Conservation (phyloP, 2,113 vertebrate genomes). For the Pachyramphus minor region DNA sequence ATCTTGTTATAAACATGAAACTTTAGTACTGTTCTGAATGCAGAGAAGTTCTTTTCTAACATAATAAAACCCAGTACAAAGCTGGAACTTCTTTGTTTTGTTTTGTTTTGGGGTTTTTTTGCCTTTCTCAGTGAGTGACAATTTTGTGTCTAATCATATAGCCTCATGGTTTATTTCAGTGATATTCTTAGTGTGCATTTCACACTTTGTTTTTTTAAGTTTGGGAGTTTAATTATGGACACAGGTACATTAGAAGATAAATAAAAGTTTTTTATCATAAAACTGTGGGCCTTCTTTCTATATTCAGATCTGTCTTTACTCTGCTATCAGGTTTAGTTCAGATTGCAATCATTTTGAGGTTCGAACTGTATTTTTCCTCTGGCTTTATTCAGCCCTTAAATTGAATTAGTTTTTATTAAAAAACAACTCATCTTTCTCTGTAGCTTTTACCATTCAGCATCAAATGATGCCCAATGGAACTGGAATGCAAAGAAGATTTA, state of each 20-base stretch:
- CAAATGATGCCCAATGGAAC: neutral
- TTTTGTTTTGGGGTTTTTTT: neutral
- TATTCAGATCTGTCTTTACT: neutral
- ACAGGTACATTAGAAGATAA: neutral
- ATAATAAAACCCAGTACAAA: neutral
- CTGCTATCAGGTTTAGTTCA: neutral
- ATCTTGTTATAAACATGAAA: neutral
- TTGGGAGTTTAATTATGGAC: neutral
- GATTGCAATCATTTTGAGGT: neutral
- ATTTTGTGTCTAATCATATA: neutral
- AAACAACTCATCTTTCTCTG: neutral
- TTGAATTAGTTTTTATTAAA: neutral
- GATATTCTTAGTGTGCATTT: neutral
- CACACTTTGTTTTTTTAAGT: neutral
- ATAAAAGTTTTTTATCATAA: neutral
- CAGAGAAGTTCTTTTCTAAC: neutral
- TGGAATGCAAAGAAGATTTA: neutral
- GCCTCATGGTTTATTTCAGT: neutral
- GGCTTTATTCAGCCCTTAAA: neutral
- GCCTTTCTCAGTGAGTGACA: neutral
- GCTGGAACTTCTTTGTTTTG: neutral
- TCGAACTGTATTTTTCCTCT: neutral
- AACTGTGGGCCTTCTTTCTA: neutral
- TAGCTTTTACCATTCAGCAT: neutral
- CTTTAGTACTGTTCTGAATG: neutral